Conservation (phyloP, 1,140 invertebrate species). For the Proales similis region DNA sequence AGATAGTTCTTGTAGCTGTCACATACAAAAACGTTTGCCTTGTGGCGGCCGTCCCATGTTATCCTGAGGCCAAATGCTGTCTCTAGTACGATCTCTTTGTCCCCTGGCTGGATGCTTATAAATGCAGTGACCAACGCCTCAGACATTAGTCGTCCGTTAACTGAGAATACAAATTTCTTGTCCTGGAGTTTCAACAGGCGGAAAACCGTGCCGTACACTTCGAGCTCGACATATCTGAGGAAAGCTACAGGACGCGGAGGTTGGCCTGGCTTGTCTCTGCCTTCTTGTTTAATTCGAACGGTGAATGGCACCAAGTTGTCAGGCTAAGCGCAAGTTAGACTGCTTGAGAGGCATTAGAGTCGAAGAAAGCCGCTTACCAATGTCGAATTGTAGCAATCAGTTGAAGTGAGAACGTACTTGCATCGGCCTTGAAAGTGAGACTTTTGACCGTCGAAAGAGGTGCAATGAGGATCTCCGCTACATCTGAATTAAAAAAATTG, state of each 20-base stretch:
- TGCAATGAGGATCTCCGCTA: slow-evolving; percentile 25
- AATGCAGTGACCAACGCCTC: slow-evolving; percentile 11
- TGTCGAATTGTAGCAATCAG: not conserved
- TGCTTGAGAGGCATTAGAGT: not conserved
- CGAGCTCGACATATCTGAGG: slow-evolving; percentile 13
- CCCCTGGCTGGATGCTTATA: not conserved
- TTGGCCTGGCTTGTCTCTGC: not conserved
- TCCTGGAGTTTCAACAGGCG: slow-evolving; percentile 3
- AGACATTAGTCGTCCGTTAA: slow-evolving; percentile 7
- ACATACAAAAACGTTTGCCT: slow-evolving; percentile 14
- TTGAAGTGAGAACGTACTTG: slow-evolving; percentile 15
- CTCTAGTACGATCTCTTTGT: slow-evolving; percentile 3
- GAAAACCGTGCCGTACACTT: not conserved
- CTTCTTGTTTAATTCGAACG: slow-evolving; percentile 3
- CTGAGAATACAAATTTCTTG: not conserved
- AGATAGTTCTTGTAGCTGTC: slow-evolving; percentile 28
- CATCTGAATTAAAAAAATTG: slow-evolving; percentile 4
- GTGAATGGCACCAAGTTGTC: not conserved
- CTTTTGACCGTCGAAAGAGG: slow-evolving; percentile 1
- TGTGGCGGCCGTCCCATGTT: slow-evolving; percentile 11
- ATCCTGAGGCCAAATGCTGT: slow-evolving; percentile 32
- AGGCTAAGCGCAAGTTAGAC: not conserved
- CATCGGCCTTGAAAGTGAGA: slow-evolving; percentile 30
- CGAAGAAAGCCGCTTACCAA: not conserved
- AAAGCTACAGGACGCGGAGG: slow-evolving; percentile 1